Evolutionary conservation across 1,140 invertebrate species (phyloP), one percentile per base, ranked within the genome.

Genomic region (Helicoverpa zea): DNA sequence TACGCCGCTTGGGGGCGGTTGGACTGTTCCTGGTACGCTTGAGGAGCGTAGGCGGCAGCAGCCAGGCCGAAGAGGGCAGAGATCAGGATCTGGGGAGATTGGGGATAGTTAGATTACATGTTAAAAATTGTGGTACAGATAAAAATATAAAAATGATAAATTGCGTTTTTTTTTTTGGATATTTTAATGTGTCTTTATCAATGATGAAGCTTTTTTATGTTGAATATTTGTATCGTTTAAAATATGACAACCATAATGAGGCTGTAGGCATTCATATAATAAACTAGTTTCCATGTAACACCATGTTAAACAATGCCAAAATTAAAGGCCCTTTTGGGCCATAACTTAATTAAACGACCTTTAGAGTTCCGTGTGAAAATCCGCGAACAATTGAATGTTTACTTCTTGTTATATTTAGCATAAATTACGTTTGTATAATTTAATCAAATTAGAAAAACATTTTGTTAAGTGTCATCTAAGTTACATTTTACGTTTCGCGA

Each of bases 1-100:
- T 82, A 91, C 14, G 82, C 51, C 0, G 92, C 92, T 79, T 94
- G 93, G 7, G 93, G 89, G 0, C 93, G 83, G 88, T 90, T 90
- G 58, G 91, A 91, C 74, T 92, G 89, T 63, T 92, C 91, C 9
- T 83, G 87, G 85, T 92, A 92, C 43, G 84, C 79, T 51, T 11
- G 11, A 0, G 88, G 85, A 47, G 81, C 86, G 79, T 82, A 88
- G 29, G 87, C 89, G 29, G 90, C 87, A 80, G 93, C 90, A 58
- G 92, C 85, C 61, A 90, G 72, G 87, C 91, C 87, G 86, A 93
- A 81, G 59, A 92, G 82, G 79, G 91, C 89, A 86, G 91, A 85
- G 87, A 94, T 85, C 79, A 94, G 77, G 87, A 93, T 59, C 93
- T 94, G 86, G 5, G 68, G 4, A 61, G 77, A 80, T 43, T 70